A percentile compares a stretch with the other conserved stretches of the same genome.
These are phyloP conservation scores for Orthonychiurus folsomi DNA, from an alignment of 2,888 invertebrate species.

Conservation along the genomic window DNA sequence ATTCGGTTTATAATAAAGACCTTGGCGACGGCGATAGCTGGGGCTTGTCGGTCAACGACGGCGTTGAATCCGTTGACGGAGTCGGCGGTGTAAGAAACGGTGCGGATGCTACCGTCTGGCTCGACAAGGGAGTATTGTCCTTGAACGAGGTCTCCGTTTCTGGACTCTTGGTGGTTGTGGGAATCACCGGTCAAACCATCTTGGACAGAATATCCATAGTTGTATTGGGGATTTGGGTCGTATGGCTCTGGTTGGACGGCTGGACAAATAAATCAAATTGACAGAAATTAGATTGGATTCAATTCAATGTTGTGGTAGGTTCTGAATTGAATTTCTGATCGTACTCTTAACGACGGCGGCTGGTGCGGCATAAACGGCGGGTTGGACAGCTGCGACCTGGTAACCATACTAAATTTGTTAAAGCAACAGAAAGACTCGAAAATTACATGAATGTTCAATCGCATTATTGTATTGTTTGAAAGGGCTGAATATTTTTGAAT, in stretches of 20 bases:
- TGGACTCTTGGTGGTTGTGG: conserved; percentile 11
- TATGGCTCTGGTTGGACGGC: conserved; percentile 27
- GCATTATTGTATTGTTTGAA: too few relatives aligned
- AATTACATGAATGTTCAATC: too few relatives aligned
- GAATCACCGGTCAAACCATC: conserved; percentile 13
- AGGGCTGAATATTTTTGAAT: neutral
- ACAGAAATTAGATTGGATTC: neutral
- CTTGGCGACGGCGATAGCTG: conserved; percentile 8
- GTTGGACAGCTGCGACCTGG: neutral
- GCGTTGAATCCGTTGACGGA: conserved; percentile 13
- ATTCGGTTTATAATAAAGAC: too few relatives aligned
- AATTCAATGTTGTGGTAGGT: neutral
- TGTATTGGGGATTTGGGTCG: conserved; percentile 33
- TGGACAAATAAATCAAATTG: neutral
- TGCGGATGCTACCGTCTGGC: conserved; percentile 13
- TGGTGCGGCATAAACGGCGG: neutral
- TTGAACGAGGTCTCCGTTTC: conserved; percentile 13
- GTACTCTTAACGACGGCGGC: neutral
- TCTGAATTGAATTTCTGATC: neutral
- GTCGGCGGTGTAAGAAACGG: conserved; percentile 12
- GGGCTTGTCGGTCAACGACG: conserved; percentile 11
- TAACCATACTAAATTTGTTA: neutral
- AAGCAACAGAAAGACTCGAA: neutral
- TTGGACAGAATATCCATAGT: conserved; percentile 28
- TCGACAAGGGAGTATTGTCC: conserved; percentile 17